These are phyloP conservation scores for Bolborhynchus lineola DNA, from an alignment of 2,113 vertebrate genomes.

Conservation along the genomic window DNA sequence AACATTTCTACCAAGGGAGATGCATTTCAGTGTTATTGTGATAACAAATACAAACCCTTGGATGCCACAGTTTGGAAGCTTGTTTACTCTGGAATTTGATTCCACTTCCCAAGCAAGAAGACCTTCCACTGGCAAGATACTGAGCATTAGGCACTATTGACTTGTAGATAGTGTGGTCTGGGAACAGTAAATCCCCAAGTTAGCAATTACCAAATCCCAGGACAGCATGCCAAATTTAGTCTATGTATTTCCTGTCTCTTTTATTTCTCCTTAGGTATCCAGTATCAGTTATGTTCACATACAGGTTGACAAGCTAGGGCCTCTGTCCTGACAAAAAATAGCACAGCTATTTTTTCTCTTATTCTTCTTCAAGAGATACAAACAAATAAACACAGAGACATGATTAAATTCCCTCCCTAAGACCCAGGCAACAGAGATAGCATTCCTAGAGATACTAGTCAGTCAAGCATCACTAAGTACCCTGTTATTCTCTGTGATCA, in stretches of 20 bases:
- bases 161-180: neutral
- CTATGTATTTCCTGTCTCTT: neutral
- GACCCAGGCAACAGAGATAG: neutral
- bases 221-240: neutral
- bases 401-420: neutral
- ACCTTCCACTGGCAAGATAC: neutral
- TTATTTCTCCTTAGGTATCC: neutral
- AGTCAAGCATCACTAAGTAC: neutral
- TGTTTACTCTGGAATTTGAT: neutral
- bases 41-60: neutral
- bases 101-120: neutral
- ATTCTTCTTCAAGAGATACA: neutral
- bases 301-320: neutral
- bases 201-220: neutral
- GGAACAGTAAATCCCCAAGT: neutral
- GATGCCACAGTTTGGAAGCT: neutral
- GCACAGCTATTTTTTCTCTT: neutral
- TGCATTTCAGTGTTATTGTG: neutral
- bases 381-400: neutral
- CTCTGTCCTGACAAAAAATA: neutral
- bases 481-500: neutral
- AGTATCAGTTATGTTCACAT: neutral
- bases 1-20: neutral
- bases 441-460: constrained; percentile 11
- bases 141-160: neutral